Percentiles rank a stretch among this genome's conserved stretches.
Conservation (phyloP, 2,888 invertebrate genomes). For the Sphinx pinastri region DNA sequence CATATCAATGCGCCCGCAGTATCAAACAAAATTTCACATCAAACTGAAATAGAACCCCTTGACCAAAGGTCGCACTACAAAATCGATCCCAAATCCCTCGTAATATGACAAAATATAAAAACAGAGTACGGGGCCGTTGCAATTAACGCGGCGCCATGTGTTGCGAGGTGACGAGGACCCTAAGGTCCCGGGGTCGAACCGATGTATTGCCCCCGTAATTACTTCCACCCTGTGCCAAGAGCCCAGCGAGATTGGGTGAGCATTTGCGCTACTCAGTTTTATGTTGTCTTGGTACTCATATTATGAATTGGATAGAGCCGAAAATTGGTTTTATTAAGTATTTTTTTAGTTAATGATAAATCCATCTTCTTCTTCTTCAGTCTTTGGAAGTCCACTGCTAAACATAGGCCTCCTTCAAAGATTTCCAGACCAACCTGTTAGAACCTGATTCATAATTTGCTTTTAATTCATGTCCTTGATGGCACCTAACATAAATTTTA, state of each 20-base stretch:
- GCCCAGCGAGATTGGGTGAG: conserved; percentile 70
- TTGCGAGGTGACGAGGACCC: conserved; percentile 72
- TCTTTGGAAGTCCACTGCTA: no score
- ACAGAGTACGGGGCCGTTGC: conserved; percentile 60
- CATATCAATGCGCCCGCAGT: no score
- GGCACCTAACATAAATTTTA: no score
- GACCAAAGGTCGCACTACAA: conserved; percentile 21
- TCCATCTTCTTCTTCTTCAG: no score
- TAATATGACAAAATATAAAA: conserved; percentile 67
- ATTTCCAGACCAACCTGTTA: no score
- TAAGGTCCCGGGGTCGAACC: conserved; percentile 54
- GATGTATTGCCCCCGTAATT: conserved; percentile 77
- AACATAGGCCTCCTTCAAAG: no score
- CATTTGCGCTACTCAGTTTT: conserved; percentile 57
- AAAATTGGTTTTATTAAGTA: background rate
- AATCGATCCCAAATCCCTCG: conserved; percentile 51
- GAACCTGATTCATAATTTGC: no score
- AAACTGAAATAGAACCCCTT: background rate
- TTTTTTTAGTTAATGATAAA: background rate
- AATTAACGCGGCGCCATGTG: conserved; percentile 79
- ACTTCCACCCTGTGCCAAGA: conserved; percentile 70
- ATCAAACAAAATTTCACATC: background rate
- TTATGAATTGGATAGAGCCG: background rate
- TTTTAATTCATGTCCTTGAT: background rate
- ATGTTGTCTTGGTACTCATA: conserved; percentile 45